Evolutionary conservation across 2,113 vertebrate species (phyloP).

Genomic region (Patagioenas fasciata): DNA sequence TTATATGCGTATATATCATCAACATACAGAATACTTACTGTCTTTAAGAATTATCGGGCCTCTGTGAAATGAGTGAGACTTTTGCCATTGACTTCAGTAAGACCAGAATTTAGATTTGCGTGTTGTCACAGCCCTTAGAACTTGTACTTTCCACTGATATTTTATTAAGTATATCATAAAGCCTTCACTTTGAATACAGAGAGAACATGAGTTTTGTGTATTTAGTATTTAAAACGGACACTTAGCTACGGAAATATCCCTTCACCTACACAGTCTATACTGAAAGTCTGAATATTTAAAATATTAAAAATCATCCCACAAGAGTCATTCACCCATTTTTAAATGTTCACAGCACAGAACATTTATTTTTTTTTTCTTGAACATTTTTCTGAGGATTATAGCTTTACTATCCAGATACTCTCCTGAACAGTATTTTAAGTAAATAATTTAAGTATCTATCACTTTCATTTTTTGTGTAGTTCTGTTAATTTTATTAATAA

Average conservation of each 20-base stretch:
- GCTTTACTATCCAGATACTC: neutral
- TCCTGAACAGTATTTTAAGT: neutral
- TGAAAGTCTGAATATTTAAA: neutral
- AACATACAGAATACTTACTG: neutral
- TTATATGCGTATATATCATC: neutral
- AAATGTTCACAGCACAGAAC: neutral
- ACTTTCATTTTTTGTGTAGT: neutral
- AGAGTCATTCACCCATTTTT: neutral
- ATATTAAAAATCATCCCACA: neutral
- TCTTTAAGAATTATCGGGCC: neutral
- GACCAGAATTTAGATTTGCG: neutral
- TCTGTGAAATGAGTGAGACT: neutral
- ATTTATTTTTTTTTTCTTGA: neutral
- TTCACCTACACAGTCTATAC: neutral
- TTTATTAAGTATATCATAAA: neutral
- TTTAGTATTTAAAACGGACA: neutral
- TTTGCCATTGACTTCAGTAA: neutral
- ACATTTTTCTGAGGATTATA: neutral
- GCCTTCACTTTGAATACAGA: neutral
- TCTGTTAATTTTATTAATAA: neutral
- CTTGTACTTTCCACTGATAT: neutral
- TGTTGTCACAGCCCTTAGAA: neutral
- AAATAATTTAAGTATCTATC: neutral
- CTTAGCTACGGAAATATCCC: neutral
- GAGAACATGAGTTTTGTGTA: neutral